Percentiles rank a stretch among this genome's conserved stretches.
phyloP scores from a whole-genome alignment of 2,888 invertebrate genomes.

The Coelinius sp. region DNA sequence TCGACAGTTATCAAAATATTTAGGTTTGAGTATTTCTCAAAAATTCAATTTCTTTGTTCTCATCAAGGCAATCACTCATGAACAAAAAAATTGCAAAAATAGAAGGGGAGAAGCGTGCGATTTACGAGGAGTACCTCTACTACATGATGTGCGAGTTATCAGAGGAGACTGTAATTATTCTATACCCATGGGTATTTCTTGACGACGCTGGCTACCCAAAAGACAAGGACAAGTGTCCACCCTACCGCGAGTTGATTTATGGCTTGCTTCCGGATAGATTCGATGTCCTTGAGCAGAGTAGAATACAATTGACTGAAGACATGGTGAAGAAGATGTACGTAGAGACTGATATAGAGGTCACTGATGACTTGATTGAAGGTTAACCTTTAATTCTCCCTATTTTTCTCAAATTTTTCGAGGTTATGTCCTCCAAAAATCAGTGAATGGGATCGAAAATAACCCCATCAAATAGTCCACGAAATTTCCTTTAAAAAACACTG shows the following conservation, averaged over 20 bases:
- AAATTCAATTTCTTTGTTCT: neutral
- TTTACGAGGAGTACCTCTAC: conserved; percentile 57
- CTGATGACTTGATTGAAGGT: conserved; percentile 56
- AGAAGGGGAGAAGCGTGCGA: conserved; percentile 52
- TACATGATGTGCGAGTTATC: conserved; percentile 60
- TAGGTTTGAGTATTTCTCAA: neutral
- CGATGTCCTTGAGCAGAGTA: conserved; percentile 58
- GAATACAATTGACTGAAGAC: conserved; percentile 54
- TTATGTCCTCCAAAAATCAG: neutral
- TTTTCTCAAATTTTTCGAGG: neutral
- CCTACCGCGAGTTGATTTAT: conserved; percentile 57
- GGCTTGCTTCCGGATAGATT: conserved; percentile 57
- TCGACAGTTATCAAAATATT: neutral
- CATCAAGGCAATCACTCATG: conserved; percentile 48
- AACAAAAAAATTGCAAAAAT: conserved; percentile 44
- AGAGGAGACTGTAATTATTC: conserved; percentile 58
- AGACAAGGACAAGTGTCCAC: conserved; percentile 56
- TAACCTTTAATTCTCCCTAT: neutral
- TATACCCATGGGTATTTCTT: conserved; percentile 62
- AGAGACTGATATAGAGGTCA: conserved; percentile 59
- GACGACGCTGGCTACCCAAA: conserved; percentile 53
- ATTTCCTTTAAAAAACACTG: no score
- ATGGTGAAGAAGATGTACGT: conserved; percentile 53
- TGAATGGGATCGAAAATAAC: no score
- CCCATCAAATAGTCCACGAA: no score